phyloP scores from a whole-genome alignment of 2,797 vertebrate genomes.

The Hemibagrus guttatus region DNA sequence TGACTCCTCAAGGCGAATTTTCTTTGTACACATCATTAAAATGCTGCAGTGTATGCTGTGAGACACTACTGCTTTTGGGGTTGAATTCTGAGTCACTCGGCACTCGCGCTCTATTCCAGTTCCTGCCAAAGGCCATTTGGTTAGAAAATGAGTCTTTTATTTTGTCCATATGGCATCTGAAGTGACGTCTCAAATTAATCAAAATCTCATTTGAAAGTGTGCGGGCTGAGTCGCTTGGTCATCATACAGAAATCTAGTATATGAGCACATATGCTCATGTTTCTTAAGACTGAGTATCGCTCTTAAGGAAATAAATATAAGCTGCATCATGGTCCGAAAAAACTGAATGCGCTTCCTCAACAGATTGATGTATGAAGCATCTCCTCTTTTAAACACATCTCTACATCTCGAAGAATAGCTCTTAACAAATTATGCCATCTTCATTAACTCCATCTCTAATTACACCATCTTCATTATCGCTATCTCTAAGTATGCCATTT shows the following conservation, averaged over 20 bases:
- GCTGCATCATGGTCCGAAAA: not conserved
- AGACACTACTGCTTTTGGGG: not conserved
- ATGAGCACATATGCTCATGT: not conserved
- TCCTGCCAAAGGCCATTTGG: conserved; percentile 1
- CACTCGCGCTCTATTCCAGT: not conserved
- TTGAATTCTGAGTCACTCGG: conserved; percentile 4
- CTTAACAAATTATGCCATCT: not conserved
- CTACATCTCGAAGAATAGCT: not conserved
- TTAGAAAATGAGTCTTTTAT: conserved; percentile 5
- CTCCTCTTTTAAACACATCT: not conserved
- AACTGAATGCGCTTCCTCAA: not conserved
- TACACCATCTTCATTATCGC: not conserved
- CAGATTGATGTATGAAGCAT: not conserved
- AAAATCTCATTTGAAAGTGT: conserved; percentile 14
- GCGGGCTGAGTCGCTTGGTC: not conserved
- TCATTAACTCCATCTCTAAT: not conserved
- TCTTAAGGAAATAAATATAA: not conserved
- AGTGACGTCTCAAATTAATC: conserved; percentile 2
- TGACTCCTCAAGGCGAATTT: not conserved
- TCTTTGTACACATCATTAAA: conserved; percentile 22
- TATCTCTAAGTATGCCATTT: not conserved
- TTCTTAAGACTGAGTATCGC: not conserved
- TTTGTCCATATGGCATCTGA: not conserved
- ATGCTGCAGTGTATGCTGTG: conserved; percentile 6
- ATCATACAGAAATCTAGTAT: not conserved